A percentile compares a stretch with the other conserved stretches of the same genome.
Conservation (phyloP, 30 jellyfish, hydroid and myxozoan species). For the Aurelia sp. region DNA sequence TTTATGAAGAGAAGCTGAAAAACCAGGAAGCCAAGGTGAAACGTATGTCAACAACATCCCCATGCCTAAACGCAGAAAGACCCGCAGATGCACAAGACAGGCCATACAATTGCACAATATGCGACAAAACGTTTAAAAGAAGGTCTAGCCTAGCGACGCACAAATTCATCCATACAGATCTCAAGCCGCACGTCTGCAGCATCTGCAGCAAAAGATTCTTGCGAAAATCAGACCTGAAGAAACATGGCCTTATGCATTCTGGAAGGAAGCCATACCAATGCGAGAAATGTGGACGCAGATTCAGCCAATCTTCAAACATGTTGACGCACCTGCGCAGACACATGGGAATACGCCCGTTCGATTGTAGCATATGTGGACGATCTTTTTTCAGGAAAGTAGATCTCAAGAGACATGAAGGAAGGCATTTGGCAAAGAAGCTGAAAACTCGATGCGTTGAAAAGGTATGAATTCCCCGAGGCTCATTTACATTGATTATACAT, state of each 20-base stretch:
- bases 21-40: constrained; percentile 7
- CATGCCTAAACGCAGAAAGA: constrained; percentile 17
- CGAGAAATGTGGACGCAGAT: constrained; percentile 73
- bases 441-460: constrained; percentile 29
- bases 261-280: constrained; percentile 77
- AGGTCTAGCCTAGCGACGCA: constrained; percentile 79
- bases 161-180: constrained; percentile 64
- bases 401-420: constrained; percentile 58
- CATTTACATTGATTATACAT: not conserved
- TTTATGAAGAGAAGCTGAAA: not conserved
- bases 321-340: constrained; percentile 81
- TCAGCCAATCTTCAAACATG: constrained; percentile 85
- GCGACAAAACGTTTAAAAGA: constrained; percentile 69
- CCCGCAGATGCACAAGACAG: constrained; percentile 34
- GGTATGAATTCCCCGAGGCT: not conserved
- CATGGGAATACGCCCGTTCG: constrained; percentile 66
- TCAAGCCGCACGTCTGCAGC: constrained; percentile 71
- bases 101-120: constrained; percentile 55
- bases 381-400: constrained; percentile 71
- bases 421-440: constrained; percentile 62
- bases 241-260: constrained; percentile 67
- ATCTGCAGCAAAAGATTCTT: constrained; percentile 59
- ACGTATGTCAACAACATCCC: constrained; percentile 18
- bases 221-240: constrained; percentile 66
- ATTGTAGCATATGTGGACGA: constrained; percentile 55